These are phyloP conservation scores for Bilobella aurantiaca DNA, from an alignment of 1,140 invertebrate genomes.

Conservation along the genomic window DNA sequence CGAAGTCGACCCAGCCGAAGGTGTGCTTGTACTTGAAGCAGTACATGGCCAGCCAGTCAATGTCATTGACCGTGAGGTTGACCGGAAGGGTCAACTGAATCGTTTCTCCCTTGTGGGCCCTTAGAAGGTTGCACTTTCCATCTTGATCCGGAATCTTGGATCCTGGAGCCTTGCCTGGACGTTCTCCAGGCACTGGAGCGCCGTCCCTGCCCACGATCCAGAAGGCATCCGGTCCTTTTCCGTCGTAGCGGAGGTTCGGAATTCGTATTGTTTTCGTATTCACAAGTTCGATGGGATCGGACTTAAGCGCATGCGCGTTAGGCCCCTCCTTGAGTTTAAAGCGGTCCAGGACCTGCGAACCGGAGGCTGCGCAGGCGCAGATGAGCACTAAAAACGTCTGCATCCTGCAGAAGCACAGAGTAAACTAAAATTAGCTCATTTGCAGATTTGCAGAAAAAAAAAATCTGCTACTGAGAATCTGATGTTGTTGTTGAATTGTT, in stretches of 20 bases:
- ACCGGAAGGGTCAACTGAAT: not conserved
- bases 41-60: not conserved
- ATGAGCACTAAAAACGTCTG: too few species aligned
- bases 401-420: too few species aligned
- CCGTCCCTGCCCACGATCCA: not conserved
- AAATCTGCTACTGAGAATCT: too few species aligned
- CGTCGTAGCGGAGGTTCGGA: not conserved
- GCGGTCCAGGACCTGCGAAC: too few species aligned
- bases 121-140: not conserved
- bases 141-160: not conserved
- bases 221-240: constrained; percentile 2
- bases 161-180: not conserved
- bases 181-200: not conserved
- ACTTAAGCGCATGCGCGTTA: not conserved
- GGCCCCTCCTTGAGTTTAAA: not conserved
- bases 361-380: too few species aligned
- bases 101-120: not conserved
- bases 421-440: too few species aligned
- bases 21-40: not conserved
- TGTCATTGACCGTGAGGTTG: not conserved
- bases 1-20: not conserved
- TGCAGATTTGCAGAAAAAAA: too few species aligned
- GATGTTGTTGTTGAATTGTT: too few species aligned
- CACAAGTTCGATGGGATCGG: not conserved
- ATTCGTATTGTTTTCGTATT: not conserved